Evolutionary conservation across 2,888 invertebrate genomes (phyloP).

Genomic region (Dysmachus trigonus): DNA sequence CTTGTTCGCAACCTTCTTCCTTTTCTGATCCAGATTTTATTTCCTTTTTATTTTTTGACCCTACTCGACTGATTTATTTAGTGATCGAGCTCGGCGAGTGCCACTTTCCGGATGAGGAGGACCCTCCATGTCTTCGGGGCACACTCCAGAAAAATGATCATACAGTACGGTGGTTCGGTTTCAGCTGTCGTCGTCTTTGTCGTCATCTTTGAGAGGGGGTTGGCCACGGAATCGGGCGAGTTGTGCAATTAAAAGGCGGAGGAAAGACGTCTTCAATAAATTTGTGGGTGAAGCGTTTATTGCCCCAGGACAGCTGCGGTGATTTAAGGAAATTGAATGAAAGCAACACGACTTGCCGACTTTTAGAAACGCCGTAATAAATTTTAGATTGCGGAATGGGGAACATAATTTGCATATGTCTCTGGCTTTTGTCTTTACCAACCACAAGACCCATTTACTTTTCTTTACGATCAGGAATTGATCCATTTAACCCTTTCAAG

Average conservation of each 20-base stretch:
- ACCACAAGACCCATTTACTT: no score
- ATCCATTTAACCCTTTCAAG: neutral
- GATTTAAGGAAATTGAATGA: constrained; percentile 16
- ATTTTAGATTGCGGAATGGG: neutral
- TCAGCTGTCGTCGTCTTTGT: neutral
- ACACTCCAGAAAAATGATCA: neutral
- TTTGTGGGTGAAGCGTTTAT: constrained; percentile 18
- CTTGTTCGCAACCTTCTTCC: neutral
- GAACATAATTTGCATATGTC: neutral
- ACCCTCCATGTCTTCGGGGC: neutral
- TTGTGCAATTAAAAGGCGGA: constrained; percentile 24
- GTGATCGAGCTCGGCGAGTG: neutral
- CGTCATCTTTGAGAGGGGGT: neutral
- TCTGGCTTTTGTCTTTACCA: neutral
- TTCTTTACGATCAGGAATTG: no score
- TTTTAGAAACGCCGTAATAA: neutral
- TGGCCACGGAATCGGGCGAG: neutral
- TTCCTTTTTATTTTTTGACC: neutral
- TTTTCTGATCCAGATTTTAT: neutral
- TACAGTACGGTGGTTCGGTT: neutral
- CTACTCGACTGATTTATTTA: neutral
- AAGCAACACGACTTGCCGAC: neutral
- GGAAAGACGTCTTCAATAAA: constrained; percentile 21
- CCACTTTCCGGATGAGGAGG: constrained; percentile 11
- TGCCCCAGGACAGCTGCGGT: neutral